phyloP scores from a whole-genome alignment of 2,113 vertebrate genomes.

The Phyllopteryx taeniolatus region DNA sequence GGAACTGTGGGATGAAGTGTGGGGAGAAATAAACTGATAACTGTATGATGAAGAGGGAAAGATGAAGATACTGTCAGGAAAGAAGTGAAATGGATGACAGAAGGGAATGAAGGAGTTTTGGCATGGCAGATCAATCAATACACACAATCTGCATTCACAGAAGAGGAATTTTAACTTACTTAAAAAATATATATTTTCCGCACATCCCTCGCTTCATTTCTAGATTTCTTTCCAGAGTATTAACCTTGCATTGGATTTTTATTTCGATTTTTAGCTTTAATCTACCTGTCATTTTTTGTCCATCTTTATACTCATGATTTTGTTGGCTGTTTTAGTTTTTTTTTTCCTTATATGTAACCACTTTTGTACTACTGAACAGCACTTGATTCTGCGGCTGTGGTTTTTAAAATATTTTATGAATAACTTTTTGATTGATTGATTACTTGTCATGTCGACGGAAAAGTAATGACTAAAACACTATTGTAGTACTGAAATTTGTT shows the following conservation, averaged over 20 bases:
- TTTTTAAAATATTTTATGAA: neutral
- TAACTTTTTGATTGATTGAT: neutral
- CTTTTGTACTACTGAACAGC: neutral
- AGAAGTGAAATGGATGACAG: constrained; percentile 50
- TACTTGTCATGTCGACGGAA: too few relatives aligned
- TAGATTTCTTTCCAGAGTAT: neutral
- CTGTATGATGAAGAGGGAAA: constrained; percentile 63
- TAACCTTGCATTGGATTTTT: neutral
- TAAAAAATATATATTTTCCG: neutral
- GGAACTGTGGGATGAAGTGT: constrained; percentile 34
- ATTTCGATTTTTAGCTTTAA: neutral
- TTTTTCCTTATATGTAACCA: too few relatives aligned
- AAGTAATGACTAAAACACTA: too few relatives aligned
- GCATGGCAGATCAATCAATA: constrained; percentile 64
- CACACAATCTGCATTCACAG: constrained; percentile 64
- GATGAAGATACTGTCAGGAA: constrained; percentile 49
- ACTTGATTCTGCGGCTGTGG: neutral
- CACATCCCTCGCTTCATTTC: neutral
- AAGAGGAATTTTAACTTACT: constrained; percentile 29
- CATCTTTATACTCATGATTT: neutral
- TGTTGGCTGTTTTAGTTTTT: too few relatives aligned
- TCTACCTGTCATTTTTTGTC: neutral
- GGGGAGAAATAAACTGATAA: constrained; percentile 70
- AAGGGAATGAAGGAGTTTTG: constrained; percentile 40
- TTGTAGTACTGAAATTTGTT: too few relatives aligned